Conservation (phyloP, 1,140 invertebrate genomes). For the Archivesica marissinica region DNA sequence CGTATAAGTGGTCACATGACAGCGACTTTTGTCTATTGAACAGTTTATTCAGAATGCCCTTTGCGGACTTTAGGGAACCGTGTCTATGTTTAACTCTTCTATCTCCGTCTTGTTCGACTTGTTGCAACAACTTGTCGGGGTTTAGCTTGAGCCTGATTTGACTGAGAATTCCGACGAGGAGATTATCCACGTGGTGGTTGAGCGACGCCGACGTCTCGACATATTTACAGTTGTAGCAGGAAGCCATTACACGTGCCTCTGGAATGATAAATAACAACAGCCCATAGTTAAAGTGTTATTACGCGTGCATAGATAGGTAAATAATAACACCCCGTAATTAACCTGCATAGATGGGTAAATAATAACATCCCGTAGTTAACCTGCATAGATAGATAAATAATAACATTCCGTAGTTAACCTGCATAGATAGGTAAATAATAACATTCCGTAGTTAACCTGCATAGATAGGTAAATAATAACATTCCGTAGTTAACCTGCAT, state of each 20-base stretch:
- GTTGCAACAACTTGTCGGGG: conserved; percentile 42
- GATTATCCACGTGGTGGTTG: conserved; percentile 92
- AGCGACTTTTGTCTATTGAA: conserved; percentile 70
- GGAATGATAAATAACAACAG: no score
- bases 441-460: no score
- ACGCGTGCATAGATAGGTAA: no score
- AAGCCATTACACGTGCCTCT: conserved; percentile 85
- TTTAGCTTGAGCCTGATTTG: conserved; percentile 83
- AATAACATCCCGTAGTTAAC: no score
- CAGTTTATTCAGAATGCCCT: conserved; percentile 67
- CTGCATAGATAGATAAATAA: no score
- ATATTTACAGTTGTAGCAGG: conserved; percentile 90
- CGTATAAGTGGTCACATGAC: conserved; percentile 73
- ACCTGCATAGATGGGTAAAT: no score
- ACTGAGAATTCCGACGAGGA: conserved; percentile 90
- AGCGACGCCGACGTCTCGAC: conserved; percentile 92
- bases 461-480: no score
- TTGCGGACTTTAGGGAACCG: conserved; percentile 45
- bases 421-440: no score
- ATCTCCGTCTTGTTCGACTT: conserved; percentile 24
- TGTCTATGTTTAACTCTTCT: conserved; percentile 24
- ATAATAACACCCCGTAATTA: no score
- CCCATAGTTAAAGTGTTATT: no score
- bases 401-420: no score
- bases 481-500: no score